Base-by-base conservation (phyloP, 2,888 invertebrate species). In the Ellobium chinense region DNA sequence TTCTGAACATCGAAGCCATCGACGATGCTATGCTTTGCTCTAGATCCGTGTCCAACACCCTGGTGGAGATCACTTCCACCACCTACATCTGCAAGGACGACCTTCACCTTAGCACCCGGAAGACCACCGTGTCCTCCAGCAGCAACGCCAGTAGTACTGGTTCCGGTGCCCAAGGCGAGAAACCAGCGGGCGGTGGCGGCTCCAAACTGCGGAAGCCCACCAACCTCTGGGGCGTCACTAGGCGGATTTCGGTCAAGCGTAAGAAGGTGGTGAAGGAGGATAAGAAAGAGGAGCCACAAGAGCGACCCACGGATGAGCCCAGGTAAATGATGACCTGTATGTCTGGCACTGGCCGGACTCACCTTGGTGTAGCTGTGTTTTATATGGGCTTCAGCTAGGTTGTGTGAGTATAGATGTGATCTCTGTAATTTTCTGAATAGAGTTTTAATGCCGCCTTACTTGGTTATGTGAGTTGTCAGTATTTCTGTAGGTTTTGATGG, bases 41-140 rank as follows among this genome's bases (percentile, higher is more conserved):
- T 0, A 14, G 80, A 7, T 58, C 73, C 2, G n/a, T 74, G 65
- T 66, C 80, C 14, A 74, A 74, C 39, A 80, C 73, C 3, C 21
- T 74, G 0, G 74, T 80, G 29, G 80, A 80, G 46, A 66, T 68
- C 24, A n/a, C 39, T 58, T 58, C 60, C 21, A 31, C 29, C 24
- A 80, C 68, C 14, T 80, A 60, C 27, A 66, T 80, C 39, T 74
- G 74, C 34, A 73, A 74, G 27, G 80, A 74, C n/a, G 78, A 72
- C 36, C 9, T 70, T 18, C 54, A 65, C 36, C 29, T 63, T 2
- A 36, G 56, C 4, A 34, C 46, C 0, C 34, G 65, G 0, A 56
- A 56, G 4, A 36, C 31, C 1, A 66, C 76, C 1, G 29, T 46
- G 21, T 24, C 31, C 1, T 31, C 68, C 36, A 66, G 68, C 29